Evolutionary conservation across 2,113 vertebrate species (phyloP).

Genomic region (Saimiri boliviensis): DNA sequence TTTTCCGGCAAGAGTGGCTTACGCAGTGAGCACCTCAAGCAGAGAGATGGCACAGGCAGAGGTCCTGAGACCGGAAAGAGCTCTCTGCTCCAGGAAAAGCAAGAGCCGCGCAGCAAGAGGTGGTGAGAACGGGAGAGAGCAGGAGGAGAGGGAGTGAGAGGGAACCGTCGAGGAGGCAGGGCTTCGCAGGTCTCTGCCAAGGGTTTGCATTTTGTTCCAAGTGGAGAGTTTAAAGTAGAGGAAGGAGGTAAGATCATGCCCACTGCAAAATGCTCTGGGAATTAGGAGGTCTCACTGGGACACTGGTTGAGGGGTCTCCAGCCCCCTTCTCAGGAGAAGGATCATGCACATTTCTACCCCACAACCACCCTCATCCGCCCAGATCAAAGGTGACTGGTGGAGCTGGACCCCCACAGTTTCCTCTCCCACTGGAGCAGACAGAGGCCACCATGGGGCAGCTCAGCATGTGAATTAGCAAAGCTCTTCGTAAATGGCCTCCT

Average conservation of each 20-base stretch:
- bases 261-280: background rate
- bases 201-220: background rate
- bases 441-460: background rate
- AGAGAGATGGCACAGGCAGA: background rate
- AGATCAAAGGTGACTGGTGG: background rate
- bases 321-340: background rate
- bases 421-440: background rate
- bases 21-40: background rate
- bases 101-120: background rate
- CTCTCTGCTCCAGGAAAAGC: background rate
- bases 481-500: background rate
- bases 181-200: too few species aligned
- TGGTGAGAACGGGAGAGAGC: background rate
- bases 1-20: background rate
- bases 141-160: background rate
- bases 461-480: background rate
- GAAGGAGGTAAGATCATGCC: background rate
- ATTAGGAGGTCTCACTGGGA: background rate
- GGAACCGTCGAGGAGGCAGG: background rate
- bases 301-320: background rate
- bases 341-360: background rate
- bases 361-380: accelerated
- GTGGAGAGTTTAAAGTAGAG: background rate
- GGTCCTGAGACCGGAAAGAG: background rate
- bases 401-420: too few species aligned